These are phyloP conservation scores for Triplophysa dalaica DNA, from an alignment of 2,113 vertebrate genomes.

Conservation along the genomic window DNA sequence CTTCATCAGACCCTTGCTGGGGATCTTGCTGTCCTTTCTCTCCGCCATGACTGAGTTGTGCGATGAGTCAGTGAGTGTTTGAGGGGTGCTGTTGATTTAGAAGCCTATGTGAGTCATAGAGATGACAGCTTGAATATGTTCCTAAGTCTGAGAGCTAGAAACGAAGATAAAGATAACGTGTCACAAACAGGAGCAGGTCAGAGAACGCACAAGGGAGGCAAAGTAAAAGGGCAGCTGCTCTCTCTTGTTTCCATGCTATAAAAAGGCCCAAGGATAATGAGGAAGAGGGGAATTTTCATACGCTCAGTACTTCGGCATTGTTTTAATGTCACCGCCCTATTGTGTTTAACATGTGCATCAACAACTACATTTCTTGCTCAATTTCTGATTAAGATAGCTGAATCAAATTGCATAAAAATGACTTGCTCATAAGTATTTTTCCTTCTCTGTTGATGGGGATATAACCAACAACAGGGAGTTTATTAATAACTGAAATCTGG, in stretches of 20 bases:
- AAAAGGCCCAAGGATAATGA: constrained; percentile 62
- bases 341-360: constrained; percentile 11
- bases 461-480: constrained; percentile 66
- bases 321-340: not conserved
- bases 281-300: not conserved
- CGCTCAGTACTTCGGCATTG: constrained; percentile 7
- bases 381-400: not conserved
- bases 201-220: constrained; percentile 45
- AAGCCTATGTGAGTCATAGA: constrained; percentile 28
- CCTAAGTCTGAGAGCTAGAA: constrained; percentile 32
- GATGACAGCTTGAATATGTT: constrained; percentile 2
- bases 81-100: constrained; percentile 29
- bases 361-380: not conserved
- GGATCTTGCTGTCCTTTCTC: constrained; percentile 45
- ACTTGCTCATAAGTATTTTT: constrained; percentile 9
- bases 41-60: constrained; percentile 53
- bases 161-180: constrained; percentile 46
- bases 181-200: constrained; percentile 29
- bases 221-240: constrained; percentile 53
- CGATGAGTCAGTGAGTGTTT: not conserved
- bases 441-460: constrained; percentile 48
- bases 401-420: not conserved
- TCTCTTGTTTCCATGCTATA: constrained; percentile 61
- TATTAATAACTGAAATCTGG: constrained; percentile 72
- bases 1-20: constrained; percentile 33